Evolutionary conservation across 2,797 vertebrate genomes (phyloP).

Genomic region (Girardinus metallicus): DNA sequence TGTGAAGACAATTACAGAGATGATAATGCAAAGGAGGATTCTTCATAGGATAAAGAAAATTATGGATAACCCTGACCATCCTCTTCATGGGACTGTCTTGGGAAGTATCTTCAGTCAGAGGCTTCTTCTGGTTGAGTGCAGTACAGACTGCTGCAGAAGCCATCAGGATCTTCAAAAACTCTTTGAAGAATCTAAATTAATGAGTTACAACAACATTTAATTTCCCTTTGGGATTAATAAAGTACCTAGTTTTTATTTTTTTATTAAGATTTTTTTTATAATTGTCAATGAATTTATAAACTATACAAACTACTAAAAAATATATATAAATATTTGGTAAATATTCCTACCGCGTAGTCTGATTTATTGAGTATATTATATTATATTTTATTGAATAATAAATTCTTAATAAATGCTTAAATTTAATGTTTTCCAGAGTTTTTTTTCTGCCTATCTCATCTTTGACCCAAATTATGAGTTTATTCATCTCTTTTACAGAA

Average conservation of each 20-base stretch:
- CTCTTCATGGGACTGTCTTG: no score
- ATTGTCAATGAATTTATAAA: neutral
- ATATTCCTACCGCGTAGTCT: neutral
- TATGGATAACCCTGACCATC: no score
- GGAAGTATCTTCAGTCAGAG: no score
- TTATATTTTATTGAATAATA: neutral
- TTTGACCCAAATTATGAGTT: neutral
- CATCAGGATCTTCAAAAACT: no score
- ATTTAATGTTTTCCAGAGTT: neutral
- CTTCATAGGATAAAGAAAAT: no score
- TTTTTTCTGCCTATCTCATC: neutral
- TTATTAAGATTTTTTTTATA: neutral
- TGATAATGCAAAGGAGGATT: no score
- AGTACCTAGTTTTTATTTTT: neutral
- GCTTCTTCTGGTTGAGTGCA: no score
- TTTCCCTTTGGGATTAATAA: neutral
- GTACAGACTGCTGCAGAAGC: no score
- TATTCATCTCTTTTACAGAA: constrained; percentile 2
- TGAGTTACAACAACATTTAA: neutral
- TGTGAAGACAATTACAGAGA: no score
- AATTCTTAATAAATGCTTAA: neutral
- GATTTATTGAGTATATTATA: neutral
- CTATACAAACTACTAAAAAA: neutral
- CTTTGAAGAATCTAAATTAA: no score
- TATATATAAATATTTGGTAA: neutral